Conservation (phyloP, 2,113 vertebrate genomes). For the Lamprotornis superbus region DNA sequence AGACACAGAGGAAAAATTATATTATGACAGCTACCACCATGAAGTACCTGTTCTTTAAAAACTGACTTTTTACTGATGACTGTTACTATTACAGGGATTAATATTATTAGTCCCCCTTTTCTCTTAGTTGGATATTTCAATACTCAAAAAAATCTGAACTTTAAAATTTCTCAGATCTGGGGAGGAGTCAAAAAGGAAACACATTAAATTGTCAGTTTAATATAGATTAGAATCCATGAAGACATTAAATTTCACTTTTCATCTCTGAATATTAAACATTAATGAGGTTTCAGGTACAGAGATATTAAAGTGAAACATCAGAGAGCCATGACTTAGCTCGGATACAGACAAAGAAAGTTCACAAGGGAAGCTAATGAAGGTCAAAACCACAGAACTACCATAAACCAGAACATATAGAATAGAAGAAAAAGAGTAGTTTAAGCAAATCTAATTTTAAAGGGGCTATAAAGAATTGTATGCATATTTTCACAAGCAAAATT, state of each 20-base stretch:
- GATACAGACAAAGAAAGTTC: neutral
- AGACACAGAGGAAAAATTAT: neutral
- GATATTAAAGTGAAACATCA: conserved; percentile 57
- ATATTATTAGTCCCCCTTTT: conserved; percentile 43
- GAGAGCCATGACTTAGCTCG: neutral
- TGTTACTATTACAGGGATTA: conserved; percentile 19
- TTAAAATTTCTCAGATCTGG: conserved; percentile 13
- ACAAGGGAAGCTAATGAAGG: conserved; percentile 50
- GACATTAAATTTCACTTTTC: conserved; percentile 39
- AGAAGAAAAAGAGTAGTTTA: neutral
- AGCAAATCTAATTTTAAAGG: neutral
- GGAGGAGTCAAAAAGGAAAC: conserved; percentile 38
- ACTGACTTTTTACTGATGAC: conserved; percentile 16
- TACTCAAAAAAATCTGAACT: neutral
- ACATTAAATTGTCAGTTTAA: conserved; percentile 43
- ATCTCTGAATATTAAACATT: conserved; percentile 61
- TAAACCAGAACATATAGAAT: neutral
- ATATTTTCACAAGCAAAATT: neutral
- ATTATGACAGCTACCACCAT: neutral
- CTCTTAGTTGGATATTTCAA: neutral
- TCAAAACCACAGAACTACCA: neutral
- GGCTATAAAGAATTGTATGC: neutral
- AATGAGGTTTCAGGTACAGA: conserved; percentile 56
- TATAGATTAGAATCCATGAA: conserved; percentile 22
- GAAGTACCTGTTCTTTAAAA: conserved; percentile 27